Evolutionary conservation across 64 coral and sea anemone species (phyloP), one percentile per base, ranked within the genome.

Genomic region (Catalaphyllia jardinei): DNA sequence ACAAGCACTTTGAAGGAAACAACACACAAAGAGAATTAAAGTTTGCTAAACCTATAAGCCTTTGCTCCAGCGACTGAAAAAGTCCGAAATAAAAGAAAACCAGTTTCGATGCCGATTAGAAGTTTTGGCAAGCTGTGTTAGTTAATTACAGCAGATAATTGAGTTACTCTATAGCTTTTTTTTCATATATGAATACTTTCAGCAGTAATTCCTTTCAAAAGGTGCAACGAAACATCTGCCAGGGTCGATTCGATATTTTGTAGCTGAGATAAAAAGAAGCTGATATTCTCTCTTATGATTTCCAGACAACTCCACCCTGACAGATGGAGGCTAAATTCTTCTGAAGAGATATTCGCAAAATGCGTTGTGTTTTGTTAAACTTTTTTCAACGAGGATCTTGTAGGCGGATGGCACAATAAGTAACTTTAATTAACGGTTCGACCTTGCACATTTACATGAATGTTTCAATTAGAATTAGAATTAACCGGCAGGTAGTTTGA

Each of bases 111-210:
- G 35, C 15, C 51, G 81, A 85, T 85, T 85, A 85, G 24, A 33
- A 20, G 71, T 46, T 27, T 52, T 85, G 12, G 64, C 63, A 85
- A 85, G 81, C 81, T 85, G 81, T 85, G 81, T 51, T 24, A 10
- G 81, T 85, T 57, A 85, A 85, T 85, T 67, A 71, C 63, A 52
- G 24, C 35, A 71, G 4, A 51, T 85, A 85, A 85, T 85, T 85
- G 81, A 71, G 33, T 85, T 38, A 85, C 71, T 85, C 81, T 85
- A 42, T 67, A 85, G 31, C 62, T 69, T 85, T 65, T 85, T n/a
- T 85, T 50, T 85, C 61, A 71, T 85, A 30, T 71, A 71, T 85
- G 63, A 85, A 85, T 85, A 51, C 81, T 71, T 71, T 85, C 81
- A 85, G 62, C 63, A 46, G 64, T 38, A 35, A 71, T 71, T 46